Evolutionary conservation across 2,797 vertebrate genomes (phyloP), one percentile per base, ranked within the genome.

Genomic region (Momotus momota): DNA sequence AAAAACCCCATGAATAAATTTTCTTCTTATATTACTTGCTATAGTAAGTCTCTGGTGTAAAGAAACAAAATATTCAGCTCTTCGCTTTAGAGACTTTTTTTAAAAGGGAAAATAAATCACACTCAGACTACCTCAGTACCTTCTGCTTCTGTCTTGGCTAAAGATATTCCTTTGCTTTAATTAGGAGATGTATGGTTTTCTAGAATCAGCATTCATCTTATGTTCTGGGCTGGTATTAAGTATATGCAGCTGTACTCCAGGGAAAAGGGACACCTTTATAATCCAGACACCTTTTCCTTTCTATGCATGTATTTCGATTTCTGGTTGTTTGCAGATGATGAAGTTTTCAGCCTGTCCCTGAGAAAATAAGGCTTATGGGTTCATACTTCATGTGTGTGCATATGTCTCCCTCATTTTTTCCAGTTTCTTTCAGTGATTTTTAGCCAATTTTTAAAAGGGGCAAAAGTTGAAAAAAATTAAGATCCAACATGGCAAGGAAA

Each of bases 171-270:
- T 93, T 8, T 94, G 26, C 93, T 96, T 96, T 95, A 54, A 46
- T 85, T 95, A 90, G 75, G 88, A 94, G 81, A 96, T 86, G 41
- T 82, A 95, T 94, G 65, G 46, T 61, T 97, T 96, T 96, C 82
- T 81, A 86, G 88, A 91, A 91, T 78, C 84, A 65, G 65, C 85
- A 80, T 93, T 96, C 94, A 93, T 90, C 83, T 95, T 84, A 64
- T 86, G 29, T 81, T 96, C 88, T 91, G 27, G 82, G 55, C 52
- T 69, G 71, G 33, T 72, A 58, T 14, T 62, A 86, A 49, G 83
- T 81, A 35, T 61, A 51, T 13, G 12, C 41, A 49, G 58, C 66
- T 85, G 62, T 79, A 65, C 25, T 85, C 46, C 73, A 49, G 60
- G 51, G 49, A 43, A 89, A 81, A 93, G 86, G 27, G 54, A 38